These are phyloP conservation scores for Tetanocera ferruginea DNA, from an alignment of 2,888 invertebrate species.

Conservation along the genomic window DNA sequence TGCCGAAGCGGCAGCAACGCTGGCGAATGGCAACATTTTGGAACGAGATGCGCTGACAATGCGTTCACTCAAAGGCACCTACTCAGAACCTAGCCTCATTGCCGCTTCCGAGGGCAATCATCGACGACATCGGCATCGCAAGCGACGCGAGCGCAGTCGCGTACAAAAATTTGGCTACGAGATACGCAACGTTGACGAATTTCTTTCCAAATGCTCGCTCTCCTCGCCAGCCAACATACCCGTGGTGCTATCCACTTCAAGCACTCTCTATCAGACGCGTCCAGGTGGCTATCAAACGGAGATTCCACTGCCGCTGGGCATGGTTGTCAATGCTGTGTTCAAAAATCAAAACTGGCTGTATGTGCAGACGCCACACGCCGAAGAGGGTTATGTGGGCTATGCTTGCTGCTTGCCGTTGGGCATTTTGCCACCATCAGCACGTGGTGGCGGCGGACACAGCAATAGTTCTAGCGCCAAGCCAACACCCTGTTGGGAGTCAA, in stretches of 20 bases:
- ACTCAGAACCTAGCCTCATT: conserved; percentile 68
- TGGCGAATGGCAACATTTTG: conserved; percentile 43
- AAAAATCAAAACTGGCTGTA: conserved; percentile 89
- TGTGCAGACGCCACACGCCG: conserved; percentile 87
- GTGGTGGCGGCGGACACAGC: conserved; percentile 68
- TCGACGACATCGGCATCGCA: conserved; percentile 67
- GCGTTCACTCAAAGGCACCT: conserved; percentile 63
- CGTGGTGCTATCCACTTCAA: conserved; percentile 83
- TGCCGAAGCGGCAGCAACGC: conserved; percentile 43
- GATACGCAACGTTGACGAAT: conserved; percentile 83
- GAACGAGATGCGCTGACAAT: conserved; percentile 50
- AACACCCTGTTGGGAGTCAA: conserved; percentile 85
- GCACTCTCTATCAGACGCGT: conserved; percentile 81
- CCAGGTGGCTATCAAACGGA: conserved; percentile 79
- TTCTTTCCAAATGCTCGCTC: conserved; percentile 83
- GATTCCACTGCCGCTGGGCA: conserved; percentile 81
- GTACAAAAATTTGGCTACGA: conserved; percentile 79
- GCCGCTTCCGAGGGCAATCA: conserved; percentile 64
- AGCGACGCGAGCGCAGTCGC: conserved; percentile 66
- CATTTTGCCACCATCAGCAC: conserved; percentile 74
- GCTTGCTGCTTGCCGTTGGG: conserved; percentile 84
- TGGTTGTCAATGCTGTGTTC: conserved; percentile 89
- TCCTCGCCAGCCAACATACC: conserved; percentile 88
- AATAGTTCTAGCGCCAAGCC: conserved; percentile 69
- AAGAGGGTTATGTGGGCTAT: conserved; percentile 86